Evolutionary conservation across 92 coral and sea anemone species (phyloP).

Genomic region (Virgularia gustaviana): DNA sequence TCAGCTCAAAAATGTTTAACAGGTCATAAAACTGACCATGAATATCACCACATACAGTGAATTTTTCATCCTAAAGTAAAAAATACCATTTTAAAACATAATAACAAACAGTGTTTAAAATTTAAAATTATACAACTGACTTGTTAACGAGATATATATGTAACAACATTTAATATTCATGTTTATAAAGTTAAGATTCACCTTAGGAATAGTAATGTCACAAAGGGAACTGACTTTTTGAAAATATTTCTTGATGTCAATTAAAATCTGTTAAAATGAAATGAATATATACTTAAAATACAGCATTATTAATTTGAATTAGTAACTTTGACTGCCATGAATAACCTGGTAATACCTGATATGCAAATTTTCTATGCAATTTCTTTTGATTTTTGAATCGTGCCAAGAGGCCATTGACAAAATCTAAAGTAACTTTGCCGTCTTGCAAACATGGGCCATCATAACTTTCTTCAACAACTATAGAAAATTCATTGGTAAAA

Average conservation of each 20-base stretch:
- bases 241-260: slow-evolving; percentile 66
- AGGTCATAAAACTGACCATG: slow-evolving; percentile 98
- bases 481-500: not conserved
- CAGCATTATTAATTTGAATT: too few relatives aligned
- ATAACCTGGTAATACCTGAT: too few relatives aligned
- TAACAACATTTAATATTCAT: not conserved
- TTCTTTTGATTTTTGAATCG: slow-evolving; percentile 84
- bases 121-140: not conserved
- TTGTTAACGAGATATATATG: not conserved
- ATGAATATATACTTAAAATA: not conserved
- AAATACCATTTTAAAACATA: not conserved
- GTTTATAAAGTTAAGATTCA: slow-evolving; percentile 32
- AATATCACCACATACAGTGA: slow-evolving; percentile 97
- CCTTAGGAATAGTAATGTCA: slow-evolving; percentile 85
- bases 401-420: slow-evolving; percentile 70
- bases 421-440: slow-evolving; percentile 70
- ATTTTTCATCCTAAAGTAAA: slow-evolving; percentile 57
- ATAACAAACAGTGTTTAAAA: not conserved
- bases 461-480: slow-evolving; percentile 80
- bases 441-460: slow-evolving; percentile 82
- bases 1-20: slow-evolving; percentile 77
- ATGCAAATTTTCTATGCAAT: slow-evolving; percentile 87
- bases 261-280: slow-evolving; percentile 61
- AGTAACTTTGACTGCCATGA: too few relatives aligned
- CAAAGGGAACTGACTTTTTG: slow-evolving; percentile 68